Evolutionary conservation across 2,888 invertebrate genomes (phyloP).

Genomic region (Zonitis immaculata): DNA sequence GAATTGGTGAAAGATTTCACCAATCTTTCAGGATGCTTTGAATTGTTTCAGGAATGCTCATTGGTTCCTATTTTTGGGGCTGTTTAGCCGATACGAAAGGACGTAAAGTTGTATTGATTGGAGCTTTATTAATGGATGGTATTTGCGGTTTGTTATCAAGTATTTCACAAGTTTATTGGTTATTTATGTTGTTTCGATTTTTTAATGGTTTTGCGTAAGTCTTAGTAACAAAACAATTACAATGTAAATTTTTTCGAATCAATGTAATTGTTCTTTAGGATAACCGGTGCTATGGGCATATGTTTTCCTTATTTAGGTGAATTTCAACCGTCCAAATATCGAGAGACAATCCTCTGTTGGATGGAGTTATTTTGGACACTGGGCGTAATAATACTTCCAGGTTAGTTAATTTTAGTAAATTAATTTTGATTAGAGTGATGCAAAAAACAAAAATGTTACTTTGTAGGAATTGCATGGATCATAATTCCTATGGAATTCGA

Average conservation of each 20-base stretch:
- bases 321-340: constrained; percentile 73
- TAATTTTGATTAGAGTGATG: no score
- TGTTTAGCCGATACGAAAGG: constrained; percentile 79
- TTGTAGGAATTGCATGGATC: constrained; percentile 68
- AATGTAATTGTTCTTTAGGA: constrained; percentile 48
- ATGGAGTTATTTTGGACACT: constrained; percentile 84
- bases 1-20: no score
- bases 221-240: no score
- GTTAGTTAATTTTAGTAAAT: constrained; percentile 46
- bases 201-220: constrained; percentile 78
- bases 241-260: no score
- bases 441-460: no score
- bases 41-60: constrained; percentile 78
- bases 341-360: constrained; percentile 77
- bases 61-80: constrained; percentile 82
- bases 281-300: constrained; percentile 78
- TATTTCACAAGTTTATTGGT: constrained; percentile 65
- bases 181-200: constrained; percentile 70
- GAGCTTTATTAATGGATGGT: constrained; percentile 69
- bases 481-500: constrained; percentile 67
- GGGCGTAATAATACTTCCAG: constrained; percentile 69
- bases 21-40: no score
- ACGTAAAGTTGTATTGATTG: constrained; percentile 68
- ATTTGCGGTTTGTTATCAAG: constrained; percentile 68
- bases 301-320: constrained; percentile 79